Evolutionary conservation across 1,140 invertebrate species (phyloP), one percentile per base, ranked within the genome.

Genomic region (Trachymyrmex septentrionalis): DNA sequence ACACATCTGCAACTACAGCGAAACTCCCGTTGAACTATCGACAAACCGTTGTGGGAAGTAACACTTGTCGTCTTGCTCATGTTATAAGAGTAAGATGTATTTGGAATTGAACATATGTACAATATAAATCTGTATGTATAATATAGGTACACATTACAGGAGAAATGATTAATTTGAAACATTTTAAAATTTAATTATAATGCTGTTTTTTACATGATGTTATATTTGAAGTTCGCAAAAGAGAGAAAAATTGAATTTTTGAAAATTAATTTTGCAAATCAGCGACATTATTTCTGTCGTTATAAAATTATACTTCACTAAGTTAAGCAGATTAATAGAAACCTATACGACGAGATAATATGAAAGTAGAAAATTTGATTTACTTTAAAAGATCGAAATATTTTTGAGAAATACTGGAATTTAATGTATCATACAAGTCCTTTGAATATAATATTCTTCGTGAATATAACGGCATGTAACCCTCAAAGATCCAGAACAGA

Each of bases 21-120:
- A 14, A 84, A 84, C 80, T 84, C 27, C 9, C 19, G 80, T 75
- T 48, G 24, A 84, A 84, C 80, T 84, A 84, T 84, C 80, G 80
- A 75, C 80, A 84, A 63, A 84, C 80, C 80, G 55, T 71, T 59
- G 69, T 61, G 80, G 38, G 69, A 75, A 84, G 69, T 48, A 71
- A 84, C 69, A 75, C 61, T 84, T 84, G 80, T 82, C 67, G 57
- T 19, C 12, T 82, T 24, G 38, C 16, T 34, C 55, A 44, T 14
- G 4, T 24, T 48, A 59, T 57, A 57, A 73, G 66, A 73, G 34
- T 44, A 57, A 27, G 24, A 61, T 50, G 44, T 61, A 73, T 21
- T 75, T 27, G 38, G 24, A 55, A 48, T 48, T 61, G 38, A 63
- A 75, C n/a, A 6, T 50, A n/a, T 38, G 4, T 24, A 16, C 21